Percentiles rank a stretch among this genome's conserved stretches.
Evolutionary conservation across 2,113 vertebrate species (phyloP).

Genomic region (Microtus oregoni): DNA sequence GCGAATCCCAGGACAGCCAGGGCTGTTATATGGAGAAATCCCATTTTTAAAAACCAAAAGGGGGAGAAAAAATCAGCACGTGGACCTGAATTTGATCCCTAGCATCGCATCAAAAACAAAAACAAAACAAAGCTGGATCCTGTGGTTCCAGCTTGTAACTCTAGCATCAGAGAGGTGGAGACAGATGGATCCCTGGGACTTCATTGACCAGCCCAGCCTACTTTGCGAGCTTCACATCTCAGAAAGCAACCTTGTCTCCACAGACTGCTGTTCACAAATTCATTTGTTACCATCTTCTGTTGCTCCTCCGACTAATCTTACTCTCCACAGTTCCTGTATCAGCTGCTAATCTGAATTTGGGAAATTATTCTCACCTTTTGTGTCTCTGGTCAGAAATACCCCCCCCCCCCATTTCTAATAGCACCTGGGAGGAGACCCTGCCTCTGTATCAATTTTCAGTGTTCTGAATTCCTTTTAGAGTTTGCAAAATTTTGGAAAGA

Average conservation of each 20-base stretch:
- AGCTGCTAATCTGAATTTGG: neutral
- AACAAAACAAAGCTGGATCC: neutral
- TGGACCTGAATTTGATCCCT: neutral
- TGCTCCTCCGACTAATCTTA: neutral
- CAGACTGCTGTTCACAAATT: too few species aligned
- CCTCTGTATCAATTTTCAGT: neutral
- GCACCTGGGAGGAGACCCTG: neutral
- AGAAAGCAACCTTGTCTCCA: neutral
- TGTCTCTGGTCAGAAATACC: neutral
- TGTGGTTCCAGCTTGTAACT: neutral
- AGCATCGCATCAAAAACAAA: neutral
- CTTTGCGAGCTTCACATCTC: neutral
- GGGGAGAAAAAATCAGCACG: accelerated
- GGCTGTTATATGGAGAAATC: neutral
- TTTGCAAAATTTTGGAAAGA: neutral
- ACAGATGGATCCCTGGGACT: neutral
- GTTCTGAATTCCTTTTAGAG: neutral
- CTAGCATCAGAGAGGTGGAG: neutral
- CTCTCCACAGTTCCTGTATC: too few species aligned
- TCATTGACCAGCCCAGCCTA: neutral
- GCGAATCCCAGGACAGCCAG: neutral
- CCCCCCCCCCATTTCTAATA: accelerated
- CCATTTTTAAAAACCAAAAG: neutral
- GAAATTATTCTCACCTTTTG: neutral
- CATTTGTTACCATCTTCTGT: neutral